Evolutionary conservation across 1,140 invertebrate species (phyloP), one percentile per base, ranked within the genome.

Genomic region (Eulimnadia texana): DNA sequence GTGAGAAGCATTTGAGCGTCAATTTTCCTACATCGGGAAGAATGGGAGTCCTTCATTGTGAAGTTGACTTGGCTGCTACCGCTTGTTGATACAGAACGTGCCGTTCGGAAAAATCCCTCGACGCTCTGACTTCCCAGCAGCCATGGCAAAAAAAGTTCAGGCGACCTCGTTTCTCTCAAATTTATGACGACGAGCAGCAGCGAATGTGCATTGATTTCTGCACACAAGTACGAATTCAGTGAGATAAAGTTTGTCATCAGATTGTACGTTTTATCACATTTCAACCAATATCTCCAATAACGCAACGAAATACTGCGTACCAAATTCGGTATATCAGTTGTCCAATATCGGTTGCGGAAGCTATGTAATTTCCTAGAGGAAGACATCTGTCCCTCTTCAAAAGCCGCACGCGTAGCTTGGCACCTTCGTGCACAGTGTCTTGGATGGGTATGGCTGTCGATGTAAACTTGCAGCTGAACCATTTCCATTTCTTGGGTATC

Each of bases 141-240:
- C 53, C 53, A 55, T 3, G 53, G n/a, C 6, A 55, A 23, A 11
- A 55, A 22, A 6, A 55, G 24, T n/a, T 55, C 11, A 2, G 53
- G 53, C 11, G 53, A 1, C 1, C 50, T 22, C 6, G 22, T 27
- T 55, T 23, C 20, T 22, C 53, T 2, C 25, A 55, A 23, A 16
- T 24, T 22, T 6, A 55, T 22, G 20, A 55, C 25, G 10, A 55
- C 25, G 3, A 55, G 24, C 16, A 25, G 3, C 20, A 55, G 1
- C 13, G 53, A 55, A 22, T 55, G 53, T 55, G 53, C 53, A 25
- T 55, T 51, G 3, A 51, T 51, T 51, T 51, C 3, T 51, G 50
- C 50, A 51, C 50, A 51, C 6, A 51, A 16, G 16, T 51, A 51
- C 3, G 50, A 3, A 51, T 51, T 51, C 6, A 51, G 50, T 3